Percentiles rank a stretch among this genome's conserved stretches.
phyloP scores from a whole-genome alignment of 2,888 invertebrate species.

The Cantharis lateralis region DNA sequence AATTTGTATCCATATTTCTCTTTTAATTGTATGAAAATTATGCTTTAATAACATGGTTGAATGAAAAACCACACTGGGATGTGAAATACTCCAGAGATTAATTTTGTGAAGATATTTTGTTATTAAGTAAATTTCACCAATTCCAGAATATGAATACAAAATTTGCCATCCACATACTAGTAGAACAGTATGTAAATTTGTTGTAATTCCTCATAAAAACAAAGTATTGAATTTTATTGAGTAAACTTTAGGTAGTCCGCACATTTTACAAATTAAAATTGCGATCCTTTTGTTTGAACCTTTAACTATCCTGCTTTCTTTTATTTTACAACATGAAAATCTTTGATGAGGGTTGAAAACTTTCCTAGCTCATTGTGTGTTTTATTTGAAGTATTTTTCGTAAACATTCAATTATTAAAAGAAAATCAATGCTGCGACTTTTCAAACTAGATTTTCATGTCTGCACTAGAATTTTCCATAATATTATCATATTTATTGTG shows the following conservation, averaged over 20 bases:
- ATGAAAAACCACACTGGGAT: not conserved
- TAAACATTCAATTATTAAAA: not conserved
- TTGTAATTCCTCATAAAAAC: not conserved
- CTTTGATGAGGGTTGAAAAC: not conserved
- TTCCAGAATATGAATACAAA: not conserved
- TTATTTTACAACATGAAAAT: not conserved
- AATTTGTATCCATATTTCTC: not conserved
- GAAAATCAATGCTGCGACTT: not conserved
- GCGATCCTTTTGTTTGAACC: not conserved
- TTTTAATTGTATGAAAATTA: not conserved
- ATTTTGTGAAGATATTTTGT: not conserved
- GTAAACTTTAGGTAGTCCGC: not conserved
- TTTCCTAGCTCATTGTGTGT: not conserved
- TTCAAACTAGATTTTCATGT: not conserved
- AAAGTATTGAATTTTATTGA: not conserved
- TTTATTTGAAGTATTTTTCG: not conserved
- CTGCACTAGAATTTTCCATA: not conserved
- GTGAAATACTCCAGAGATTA: not conserved
- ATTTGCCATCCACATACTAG: not conserved
- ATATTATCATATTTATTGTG: not conserved
- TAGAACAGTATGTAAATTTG: not conserved
- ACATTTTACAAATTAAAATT: not conserved
- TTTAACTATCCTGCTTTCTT: not conserved
- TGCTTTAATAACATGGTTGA: not conserved
- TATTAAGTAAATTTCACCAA: not conserved